Evolutionary conservation across 2,113 vertebrate species (phyloP), one percentile per base, ranked within the genome.

Genomic region (Pseudolaguvia tuberculata): DNA sequence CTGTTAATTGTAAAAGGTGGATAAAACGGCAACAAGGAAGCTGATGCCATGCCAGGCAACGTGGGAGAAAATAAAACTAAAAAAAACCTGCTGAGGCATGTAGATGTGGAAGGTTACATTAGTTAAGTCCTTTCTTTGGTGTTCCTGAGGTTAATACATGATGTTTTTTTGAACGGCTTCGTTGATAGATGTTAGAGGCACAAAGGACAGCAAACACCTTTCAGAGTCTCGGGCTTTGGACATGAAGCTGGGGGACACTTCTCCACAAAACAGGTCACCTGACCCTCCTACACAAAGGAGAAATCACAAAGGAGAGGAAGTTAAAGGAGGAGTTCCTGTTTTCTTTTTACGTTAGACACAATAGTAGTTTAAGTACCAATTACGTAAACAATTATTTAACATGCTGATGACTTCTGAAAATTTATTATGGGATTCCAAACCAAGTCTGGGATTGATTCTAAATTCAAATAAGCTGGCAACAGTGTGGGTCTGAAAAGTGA

Each of bases 231-330:
- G 0, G 95, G 93, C 0, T 50, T 81, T 9, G 87, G 76, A 48
- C 97, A 99, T 47, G 87, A 79, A 1, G 84, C 61, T 0, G 87
- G 86, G 0, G 81, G 92, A 83, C 97, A 99, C 0, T 92, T 91
- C 83, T 98, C 93, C 79, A 98, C 92, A 1, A 96, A 93, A 85
- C 96, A 99, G 35, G 95, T 98, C 83, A 98, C 88, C 90, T 98
- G 96, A 71, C 93, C 90, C 4, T 87, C 89, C 97, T 99, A 86
- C 23, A 4, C 23, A 77, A 9, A 70, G 25, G 15, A 56, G 35
- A 70, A 23, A 66, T 62, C 20, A n/a, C n/a, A 74, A 23, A 74
- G 50, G 14, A 35, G 23, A n/a, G n/a, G 15, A 42, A 66, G 4
- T 51, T 51, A n/a, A 1, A 12, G 39, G 17, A 67, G 23, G 42